phyloP scores from a whole-genome alignment of 2,888 invertebrate genomes.

The Thymelicus lineola region DNA sequence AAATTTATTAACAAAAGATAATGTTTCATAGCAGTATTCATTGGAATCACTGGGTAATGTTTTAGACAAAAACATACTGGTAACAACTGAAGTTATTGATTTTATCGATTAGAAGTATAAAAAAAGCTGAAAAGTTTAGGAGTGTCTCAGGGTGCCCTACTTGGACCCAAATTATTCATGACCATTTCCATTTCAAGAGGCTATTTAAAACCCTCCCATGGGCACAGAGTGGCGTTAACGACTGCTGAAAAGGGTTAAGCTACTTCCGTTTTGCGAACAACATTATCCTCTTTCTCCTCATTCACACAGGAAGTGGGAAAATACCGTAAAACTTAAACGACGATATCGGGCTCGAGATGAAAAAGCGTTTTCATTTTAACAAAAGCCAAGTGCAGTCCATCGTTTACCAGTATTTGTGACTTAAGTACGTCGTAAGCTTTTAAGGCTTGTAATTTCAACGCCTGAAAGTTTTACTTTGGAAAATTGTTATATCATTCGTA shows the following conservation, averaged over 20 bases:
- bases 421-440: conserved; percentile 26
- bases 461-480: conserved; percentile 8
- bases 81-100: too few relatives aligned
- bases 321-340: conserved; percentile 9
- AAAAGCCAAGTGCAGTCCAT: conserved; percentile 24
- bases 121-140: neutral
- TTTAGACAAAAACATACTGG: too few relatives aligned
- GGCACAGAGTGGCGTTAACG: conserved; percentile 34
- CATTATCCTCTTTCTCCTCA: conserved; percentile 24
- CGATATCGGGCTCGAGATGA: conserved; percentile 21
- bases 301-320: conserved; percentile 25
- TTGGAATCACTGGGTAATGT: too few relatives aligned
- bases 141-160: conserved; percentile 23
- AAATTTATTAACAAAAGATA: neutral
- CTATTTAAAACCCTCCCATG: conserved; percentile 34
- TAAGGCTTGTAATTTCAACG: conserved; percentile 25
- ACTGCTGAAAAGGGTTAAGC: conserved; percentile 37
- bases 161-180: conserved; percentile 35
- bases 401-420: conserved; percentile 23
- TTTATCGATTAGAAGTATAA: too few relatives aligned
- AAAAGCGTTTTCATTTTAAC: conserved; percentile 21
- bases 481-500: conserved; percentile 11
- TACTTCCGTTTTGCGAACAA: conserved; percentile 32
- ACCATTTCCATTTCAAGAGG: conserved; percentile 31
- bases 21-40: neutral